A percentile compares a stretch with the other conserved stretches of the same genome.
Evolutionary conservation across 2,113 vertebrate genomes (phyloP).

Genomic region (Synodontis membranacea): DNA sequence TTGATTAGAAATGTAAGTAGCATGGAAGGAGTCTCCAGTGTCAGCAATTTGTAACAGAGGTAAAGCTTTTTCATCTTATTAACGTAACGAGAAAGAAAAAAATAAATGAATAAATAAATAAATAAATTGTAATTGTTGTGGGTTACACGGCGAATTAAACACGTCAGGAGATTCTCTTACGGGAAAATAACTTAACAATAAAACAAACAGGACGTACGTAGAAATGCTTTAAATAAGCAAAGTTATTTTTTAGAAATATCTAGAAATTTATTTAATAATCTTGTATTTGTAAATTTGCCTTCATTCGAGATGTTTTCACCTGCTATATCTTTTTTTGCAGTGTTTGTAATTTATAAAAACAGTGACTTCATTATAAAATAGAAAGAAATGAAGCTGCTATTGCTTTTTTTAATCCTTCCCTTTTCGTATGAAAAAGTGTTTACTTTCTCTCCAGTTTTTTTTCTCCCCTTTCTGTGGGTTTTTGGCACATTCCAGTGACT

Average conservation of each 20-base stretch:
- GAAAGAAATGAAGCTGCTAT: neutral
- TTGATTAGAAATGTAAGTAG: too few species aligned
- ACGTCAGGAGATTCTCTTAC: neutral
- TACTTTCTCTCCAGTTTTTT: neutral
- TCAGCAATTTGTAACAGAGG: neutral
- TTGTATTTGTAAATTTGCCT: neutral
- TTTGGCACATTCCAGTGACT: conserved; percentile 1
- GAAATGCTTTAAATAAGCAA: neutral
- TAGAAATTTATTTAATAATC: too few species aligned
- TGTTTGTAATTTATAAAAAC: neutral
- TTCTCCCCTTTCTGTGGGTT: neutral
- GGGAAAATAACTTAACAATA: too few species aligned
- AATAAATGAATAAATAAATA: neutral
- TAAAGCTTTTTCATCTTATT: neutral
- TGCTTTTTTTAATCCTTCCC: neutral
- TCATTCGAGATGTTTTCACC: neutral
- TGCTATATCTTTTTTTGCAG: neutral
- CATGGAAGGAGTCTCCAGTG: neutral
- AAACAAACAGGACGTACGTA: neutral
- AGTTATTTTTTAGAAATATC: too few species aligned
- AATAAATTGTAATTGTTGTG: too few species aligned
- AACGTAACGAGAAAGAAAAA: too few species aligned
- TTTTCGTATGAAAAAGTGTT: neutral
- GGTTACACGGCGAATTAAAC: too few species aligned
- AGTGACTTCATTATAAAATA: neutral